A percentile compares a stretch with the other conserved stretches of the same genome.
These are phyloP conservation scores for Plagodis dolabraria DNA, from an alignment of 2,888 invertebrate genomes.

Conservation along the genomic window DNA sequence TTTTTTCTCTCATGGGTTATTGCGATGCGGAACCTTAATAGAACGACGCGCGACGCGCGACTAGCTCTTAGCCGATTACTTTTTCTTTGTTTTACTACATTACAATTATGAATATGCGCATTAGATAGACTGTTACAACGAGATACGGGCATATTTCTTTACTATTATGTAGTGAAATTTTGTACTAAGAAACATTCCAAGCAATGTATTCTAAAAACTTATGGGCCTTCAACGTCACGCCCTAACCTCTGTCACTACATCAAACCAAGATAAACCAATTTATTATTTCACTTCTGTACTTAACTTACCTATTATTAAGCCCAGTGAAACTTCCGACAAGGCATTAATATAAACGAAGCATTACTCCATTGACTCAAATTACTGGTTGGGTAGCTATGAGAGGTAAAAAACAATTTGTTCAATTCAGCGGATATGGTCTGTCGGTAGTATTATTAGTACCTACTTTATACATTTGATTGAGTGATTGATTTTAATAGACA, in stretches of 20 bases:
- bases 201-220: no score
- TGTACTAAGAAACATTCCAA: no score
- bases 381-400: constrained; percentile 24
- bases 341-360: constrained; percentile 36
- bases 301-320: constrained; percentile 27
- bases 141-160: no score
- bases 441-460: constrained; percentile 36
- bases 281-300: constrained; percentile 13
- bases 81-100: no score
- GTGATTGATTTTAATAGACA: constrained; percentile 49
- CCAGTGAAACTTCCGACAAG: constrained; percentile 38
- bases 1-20: no score
- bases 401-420: constrained; percentile 34
- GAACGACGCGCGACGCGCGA: no score
- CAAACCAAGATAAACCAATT: constrained; percentile 17
- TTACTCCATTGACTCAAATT: constrained; percentile 34
- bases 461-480: constrained; percentile 20
- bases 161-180: no score
- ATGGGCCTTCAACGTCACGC: neutral
- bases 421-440: constrained; percentile 49
- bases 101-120: no score
- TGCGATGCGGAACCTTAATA: no score
- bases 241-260: constrained; percentile 10
- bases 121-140: no score
- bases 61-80: no score